phyloP scores from a whole-genome alignment of 2,113 vertebrate species.

The Tretioscincus oriximinensis region DNA sequence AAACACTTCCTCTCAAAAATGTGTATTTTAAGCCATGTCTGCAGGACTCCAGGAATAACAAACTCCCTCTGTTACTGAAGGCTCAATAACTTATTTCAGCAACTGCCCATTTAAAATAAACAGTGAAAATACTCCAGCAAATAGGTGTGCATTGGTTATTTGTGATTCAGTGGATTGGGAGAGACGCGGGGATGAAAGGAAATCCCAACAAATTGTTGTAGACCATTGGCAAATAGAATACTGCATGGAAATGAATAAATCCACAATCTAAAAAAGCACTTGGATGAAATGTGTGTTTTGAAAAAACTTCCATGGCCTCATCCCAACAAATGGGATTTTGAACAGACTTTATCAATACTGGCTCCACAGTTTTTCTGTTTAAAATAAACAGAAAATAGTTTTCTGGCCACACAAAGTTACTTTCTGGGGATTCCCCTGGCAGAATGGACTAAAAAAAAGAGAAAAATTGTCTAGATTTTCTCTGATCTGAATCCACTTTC shows the following conservation, averaged over 20 bases:
- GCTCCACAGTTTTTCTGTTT: too few species aligned
- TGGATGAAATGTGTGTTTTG: background rate
- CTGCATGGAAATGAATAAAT: background rate
- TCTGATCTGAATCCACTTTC: too few species aligned
- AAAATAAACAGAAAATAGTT: too few species aligned
- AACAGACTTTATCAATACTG: too few species aligned
- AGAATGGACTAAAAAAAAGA: too few species aligned
- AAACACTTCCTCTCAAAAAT: conserved; percentile 59
- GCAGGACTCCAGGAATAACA: conserved; percentile 58
- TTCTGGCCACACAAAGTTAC: too few species aligned
- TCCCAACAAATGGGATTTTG: background rate
- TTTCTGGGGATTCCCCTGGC: too few species aligned
- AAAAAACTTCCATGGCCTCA: background rate
- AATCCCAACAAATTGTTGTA: conserved; percentile 18
- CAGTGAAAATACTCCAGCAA: conserved; percentile 36
- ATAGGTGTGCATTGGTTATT: background rate
- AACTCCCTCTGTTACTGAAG: conserved; percentile 50
- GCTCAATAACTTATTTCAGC: conserved; percentile 59
- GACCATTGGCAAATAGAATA: conserved; percentile 19
- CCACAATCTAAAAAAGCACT: background rate
- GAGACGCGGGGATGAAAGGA: conserved; percentile 36
- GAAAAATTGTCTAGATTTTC: too few species aligned
- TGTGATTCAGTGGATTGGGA: conserved; percentile 9
- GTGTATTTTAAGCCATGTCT: conserved; percentile 57
- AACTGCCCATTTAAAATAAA: conserved; percentile 54